These are phyloP conservation scores for Pseudochirops corinnae DNA, from an alignment of 2,797 vertebrate species.

Conservation along the genomic window DNA sequence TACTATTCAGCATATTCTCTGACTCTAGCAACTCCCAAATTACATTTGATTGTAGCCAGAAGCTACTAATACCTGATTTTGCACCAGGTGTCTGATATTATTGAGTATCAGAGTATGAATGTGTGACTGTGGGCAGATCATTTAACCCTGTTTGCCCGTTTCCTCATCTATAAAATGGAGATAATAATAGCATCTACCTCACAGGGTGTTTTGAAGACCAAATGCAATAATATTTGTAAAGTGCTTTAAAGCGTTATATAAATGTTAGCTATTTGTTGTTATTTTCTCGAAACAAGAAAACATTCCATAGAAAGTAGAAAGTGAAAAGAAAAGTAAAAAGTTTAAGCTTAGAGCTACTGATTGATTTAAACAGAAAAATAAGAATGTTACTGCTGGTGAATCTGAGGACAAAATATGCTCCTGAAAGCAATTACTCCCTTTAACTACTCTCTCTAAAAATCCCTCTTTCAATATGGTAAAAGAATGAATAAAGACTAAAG, in stretches of 20 bases:
- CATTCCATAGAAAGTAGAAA: neutral
- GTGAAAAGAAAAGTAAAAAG: neutral
- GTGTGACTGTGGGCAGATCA: neutral
- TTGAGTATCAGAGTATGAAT: neutral
- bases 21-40: neutral
- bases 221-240: neutral
- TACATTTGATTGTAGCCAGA: neutral
- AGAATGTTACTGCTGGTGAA: neutral
- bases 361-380: neutral
- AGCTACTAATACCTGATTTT: neutral
- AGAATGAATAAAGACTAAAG: neutral
- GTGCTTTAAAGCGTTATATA: neutral
- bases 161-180: neutral
- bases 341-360: neutral
- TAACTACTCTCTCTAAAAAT: neutral
- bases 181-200: neutral
- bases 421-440: neutral
- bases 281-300: neutral
- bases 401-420: neutral
- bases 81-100: neutral
- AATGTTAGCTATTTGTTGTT: neutral
- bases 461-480: neutral
- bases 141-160: neutral
- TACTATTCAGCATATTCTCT: neutral
- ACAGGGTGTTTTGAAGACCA: neutral